phyloP scores from a whole-genome alignment of 2,113 vertebrate genomes.

The Apistogramma diplotaenia region DNA sequence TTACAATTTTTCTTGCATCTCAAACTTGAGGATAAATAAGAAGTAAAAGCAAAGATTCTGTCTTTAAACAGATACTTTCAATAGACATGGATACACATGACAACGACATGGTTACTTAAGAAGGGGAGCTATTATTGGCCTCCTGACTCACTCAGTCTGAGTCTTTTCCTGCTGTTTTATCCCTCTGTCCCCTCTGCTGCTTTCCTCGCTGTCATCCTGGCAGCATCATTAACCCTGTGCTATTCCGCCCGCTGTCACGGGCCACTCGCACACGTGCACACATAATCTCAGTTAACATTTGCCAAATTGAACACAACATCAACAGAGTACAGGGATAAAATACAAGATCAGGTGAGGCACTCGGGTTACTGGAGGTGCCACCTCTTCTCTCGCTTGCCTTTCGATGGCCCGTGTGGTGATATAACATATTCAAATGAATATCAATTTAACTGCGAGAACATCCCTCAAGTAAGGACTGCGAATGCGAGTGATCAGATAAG shows the following conservation, averaged over 20 bases:
- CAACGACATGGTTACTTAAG: background rate
- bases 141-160: background rate
- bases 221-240: slow-evolving; percentile 43
- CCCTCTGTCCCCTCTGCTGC: background rate
- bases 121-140: background rate
- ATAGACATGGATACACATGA: background rate
- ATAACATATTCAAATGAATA: background rate
- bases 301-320: background rate
- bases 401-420: background rate
- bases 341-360: background rate
- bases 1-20: background rate
- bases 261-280: background rate
- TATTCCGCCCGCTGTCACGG: background rate
- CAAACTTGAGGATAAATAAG: background rate
- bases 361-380: background rate
- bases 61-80: background rate
- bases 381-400: background rate
- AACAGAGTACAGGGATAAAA: background rate
- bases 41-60: background rate
- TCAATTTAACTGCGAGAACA: background rate
- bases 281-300: background rate
- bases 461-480: background rate
- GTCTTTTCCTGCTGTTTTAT: background rate
- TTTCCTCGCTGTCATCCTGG: background rate
- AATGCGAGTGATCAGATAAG: slow-evolving; percentile 23